Evolutionary conservation across 1,140 invertebrate genomes (phyloP), one percentile per base, ranked within the genome.

Genomic region (Archegozetes longisetosus): DNA sequence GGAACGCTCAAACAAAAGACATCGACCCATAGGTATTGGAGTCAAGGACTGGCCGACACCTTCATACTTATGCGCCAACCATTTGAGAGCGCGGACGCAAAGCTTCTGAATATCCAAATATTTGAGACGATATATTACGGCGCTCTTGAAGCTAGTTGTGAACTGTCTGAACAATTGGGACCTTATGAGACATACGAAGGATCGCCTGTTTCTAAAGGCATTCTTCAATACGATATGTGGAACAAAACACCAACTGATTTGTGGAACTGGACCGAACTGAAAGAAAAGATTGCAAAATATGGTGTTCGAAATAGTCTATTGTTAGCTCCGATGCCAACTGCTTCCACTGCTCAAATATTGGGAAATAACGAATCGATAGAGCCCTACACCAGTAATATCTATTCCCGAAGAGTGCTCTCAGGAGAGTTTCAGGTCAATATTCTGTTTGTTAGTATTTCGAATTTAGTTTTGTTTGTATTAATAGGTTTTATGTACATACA

Each of bases 161-260:
- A 98, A 75, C 73, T 98, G 52, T 91, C 96, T 14, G 78, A 91
- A 71, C 79, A 82, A 69, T 70, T 80, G 61, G 94, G 95, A 6
- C 72, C 83, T 0, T 98, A 99, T 70, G 84, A 88, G 68, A 90
- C 89, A 0, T 98, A 96, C 70, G 70, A 80, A 68, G 93, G 94
- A 12, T 83, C 79, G 64, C 95, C 95, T 22, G 86, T 88, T 13
- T 96, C 91, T 70, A 84, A 94, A 78, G 95, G 94, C 57, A 88
- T 96, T 66, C 75, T 99, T 17, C 96, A 99, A 72, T 93, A 90
- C 71, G 95, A 99, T 66, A 96, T 99, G 94, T 98, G 94, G 94
- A 75, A 84, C 68, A 84, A 88, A 2, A 85, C 77, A n/a, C 90
- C 91, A 14, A 84, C 88, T 46, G 74, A 83, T 67, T 74, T 93